Percentiles rank a stretch among this genome's conserved stretches.
Conservation (phyloP, 1,140 invertebrate species). For the Bombus picipes region DNA sequence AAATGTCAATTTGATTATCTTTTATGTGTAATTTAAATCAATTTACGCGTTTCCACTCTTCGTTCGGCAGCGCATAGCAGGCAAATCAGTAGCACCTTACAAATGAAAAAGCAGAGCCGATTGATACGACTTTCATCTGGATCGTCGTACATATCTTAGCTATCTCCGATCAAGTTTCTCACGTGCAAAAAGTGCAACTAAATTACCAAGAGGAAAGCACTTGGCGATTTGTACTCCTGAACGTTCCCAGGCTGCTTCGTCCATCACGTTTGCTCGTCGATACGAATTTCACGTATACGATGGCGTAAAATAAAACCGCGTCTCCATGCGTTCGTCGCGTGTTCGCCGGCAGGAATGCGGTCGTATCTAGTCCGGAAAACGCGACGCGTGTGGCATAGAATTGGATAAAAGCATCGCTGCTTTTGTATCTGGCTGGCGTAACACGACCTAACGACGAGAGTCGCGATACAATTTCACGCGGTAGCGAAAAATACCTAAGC, state of each 20-base stretch:
- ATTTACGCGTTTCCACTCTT: not conserved
- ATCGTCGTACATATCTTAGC: not conserved
- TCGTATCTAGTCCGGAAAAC: constrained; percentile 49
- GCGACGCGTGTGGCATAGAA: constrained; percentile 46
- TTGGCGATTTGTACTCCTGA: not conserved
- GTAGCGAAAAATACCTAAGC: constrained; percentile 25
- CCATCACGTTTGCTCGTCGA: constrained; percentile 38
- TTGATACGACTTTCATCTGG: constrained; percentile 7
- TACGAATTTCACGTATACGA: constrained; percentile 67
- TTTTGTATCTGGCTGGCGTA: constrained; percentile 34
- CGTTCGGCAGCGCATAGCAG: too few relatives aligned
- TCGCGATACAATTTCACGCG: constrained; percentile 50
- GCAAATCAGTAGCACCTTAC: not conserved
- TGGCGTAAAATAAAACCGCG: constrained; percentile 63
- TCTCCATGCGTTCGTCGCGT: constrained; percentile 15
- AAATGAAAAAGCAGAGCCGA: not conserved
- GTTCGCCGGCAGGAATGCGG: constrained; percentile 59
- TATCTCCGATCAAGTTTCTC: not conserved
- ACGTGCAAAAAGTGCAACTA: not conserved
- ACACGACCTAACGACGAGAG: constrained; percentile 47
- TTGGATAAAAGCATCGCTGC: constrained; percentile 45
- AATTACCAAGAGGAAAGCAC: not conserved
- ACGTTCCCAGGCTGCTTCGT: constrained; percentile 40
- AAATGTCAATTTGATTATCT: not conserved
- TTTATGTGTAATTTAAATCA: not conserved